Evolutionary conservation across 2,797 vertebrate genomes (phyloP).

Genomic region (Artibeus jamaicensis): DNA sequence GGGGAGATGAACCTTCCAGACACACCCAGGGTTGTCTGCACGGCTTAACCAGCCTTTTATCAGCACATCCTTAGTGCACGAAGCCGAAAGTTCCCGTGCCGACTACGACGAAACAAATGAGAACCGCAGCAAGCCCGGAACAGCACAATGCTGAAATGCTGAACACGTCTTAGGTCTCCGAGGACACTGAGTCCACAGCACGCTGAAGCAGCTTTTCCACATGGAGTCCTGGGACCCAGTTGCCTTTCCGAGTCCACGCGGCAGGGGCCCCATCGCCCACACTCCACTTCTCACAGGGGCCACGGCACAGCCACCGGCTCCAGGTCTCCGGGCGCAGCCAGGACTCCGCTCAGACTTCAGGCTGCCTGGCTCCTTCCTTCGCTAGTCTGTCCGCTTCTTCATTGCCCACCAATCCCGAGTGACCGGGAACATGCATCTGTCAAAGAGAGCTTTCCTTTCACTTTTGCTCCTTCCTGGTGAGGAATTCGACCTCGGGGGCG

Average conservation of each 20-base stretch:
- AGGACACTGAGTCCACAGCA: not conserved
- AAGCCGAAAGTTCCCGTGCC: not conserved
- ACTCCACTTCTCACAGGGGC: not conserved
- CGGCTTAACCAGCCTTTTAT: not conserved
- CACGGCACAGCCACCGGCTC: not conserved
- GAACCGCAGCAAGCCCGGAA: not conserved
- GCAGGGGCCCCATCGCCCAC: not conserved
- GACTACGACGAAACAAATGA: not conserved
- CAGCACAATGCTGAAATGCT: not conserved
- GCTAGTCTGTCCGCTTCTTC: conserved; percentile 95
- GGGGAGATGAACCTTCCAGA: not conserved
- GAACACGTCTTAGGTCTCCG: rapidly evolving
- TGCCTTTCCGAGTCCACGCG: rapidly evolving
- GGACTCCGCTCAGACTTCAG: not conserved
- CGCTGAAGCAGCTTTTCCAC: too few species aligned
- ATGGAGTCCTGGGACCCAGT: rapidly evolving
- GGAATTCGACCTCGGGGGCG: too few species aligned
- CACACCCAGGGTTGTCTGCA: not conserved
- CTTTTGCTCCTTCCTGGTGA: not conserved
- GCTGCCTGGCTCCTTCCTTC: conserved; percentile 89
- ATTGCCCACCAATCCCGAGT: conserved; percentile 93
- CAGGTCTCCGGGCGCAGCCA: rapidly evolving
- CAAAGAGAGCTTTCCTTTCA: not conserved
- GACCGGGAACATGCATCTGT: conserved; percentile 94
- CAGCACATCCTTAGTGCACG: not conserved